Evolutionary conservation across 1,140 invertebrate genomes (phyloP).

Genomic region (Drosophila takahashii): DNA sequence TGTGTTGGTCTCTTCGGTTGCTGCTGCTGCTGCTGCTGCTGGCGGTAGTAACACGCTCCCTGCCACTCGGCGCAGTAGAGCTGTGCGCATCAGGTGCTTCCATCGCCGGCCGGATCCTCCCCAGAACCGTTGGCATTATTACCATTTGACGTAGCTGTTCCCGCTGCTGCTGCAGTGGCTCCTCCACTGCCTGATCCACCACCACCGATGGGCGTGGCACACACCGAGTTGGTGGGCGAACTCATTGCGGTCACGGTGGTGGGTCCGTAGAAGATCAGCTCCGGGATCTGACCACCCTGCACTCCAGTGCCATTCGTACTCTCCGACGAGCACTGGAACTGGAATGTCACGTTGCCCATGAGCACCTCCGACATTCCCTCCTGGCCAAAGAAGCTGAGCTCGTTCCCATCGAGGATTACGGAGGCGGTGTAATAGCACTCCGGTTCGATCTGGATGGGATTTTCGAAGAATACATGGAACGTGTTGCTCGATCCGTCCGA

Average conservation of each 20-base stretch:
- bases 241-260: constrained; percentile 85
- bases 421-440: constrained; percentile 96
- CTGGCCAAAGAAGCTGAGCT: constrained; percentile 97
- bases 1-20: constrained; percentile 65
- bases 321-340: constrained; percentile 97
- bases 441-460: constrained; percentile 96
- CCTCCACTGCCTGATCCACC: constrained; percentile 17
- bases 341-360: constrained; percentile 95
- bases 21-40: constrained; percentile 58
- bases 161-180: constrained; percentile 4
- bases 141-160: constrained; percentile 4
- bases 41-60: constrained; percentile 62
- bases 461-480: constrained; percentile 96
- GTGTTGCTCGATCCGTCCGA: constrained; percentile 97
- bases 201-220: constrained; percentile 69
- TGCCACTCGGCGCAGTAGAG: constrained; percentile 74
- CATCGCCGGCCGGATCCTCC: constrained; percentile 62
- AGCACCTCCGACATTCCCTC: constrained; percentile 96
- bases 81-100: constrained; percentile 75
- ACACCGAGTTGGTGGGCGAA: constrained; percentile 77
- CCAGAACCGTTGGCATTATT: constrained; percentile 42
- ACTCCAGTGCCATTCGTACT: constrained; percentile 97
- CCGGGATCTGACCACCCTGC: constrained; percentile 97
- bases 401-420: constrained; percentile 94
- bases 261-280: constrained; percentile 96